Evolutionary conservation across 1,140 invertebrate species (phyloP), one percentile per base, ranked within the genome.

Genomic region (Eubasilissa regina): DNA sequence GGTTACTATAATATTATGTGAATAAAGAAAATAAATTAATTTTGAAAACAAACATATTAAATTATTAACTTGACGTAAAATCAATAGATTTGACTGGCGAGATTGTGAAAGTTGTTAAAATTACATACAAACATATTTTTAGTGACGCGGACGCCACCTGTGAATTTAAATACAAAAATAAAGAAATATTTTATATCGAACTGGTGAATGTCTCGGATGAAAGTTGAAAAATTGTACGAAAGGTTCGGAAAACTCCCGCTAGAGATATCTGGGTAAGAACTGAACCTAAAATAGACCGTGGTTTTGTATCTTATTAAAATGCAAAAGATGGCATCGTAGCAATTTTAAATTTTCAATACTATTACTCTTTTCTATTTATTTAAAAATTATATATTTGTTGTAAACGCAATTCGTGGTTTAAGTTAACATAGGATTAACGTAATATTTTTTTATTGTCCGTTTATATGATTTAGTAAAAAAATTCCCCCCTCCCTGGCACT

Each of bases 191-290:
- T 13, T 6, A 58, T 19, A 21, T 58, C 55, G 4, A 0, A 6
- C 17, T 58, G 55, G 55, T 58, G 55, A 10, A 19, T 58, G 17
- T 58, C 55, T 58, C 55, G 55, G 55, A 58, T 58, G 55, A 58
- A 58, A 58, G 17, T 9, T 3, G 55, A 13, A 58, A 58, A 58
- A 15, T 1, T 10, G 9, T 11, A 3, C 8, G 25, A 19, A 21
- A 58, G n/a, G 15, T 58, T 58, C 17, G 7, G 17, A 58, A 58
- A 58, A 58, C 7, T 3, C 15, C 12, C 55, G 55, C 55, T 58
- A 58, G 55, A 58, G 17, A 21, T 58, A 12, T 58, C 17, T 58
- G 17, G 25, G 1, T 21, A 21, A 21, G 55, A 58, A 58, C 15
- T 58, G 25, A 35, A 35, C 25, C 25, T 35, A 3, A 6, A 35